These are phyloP conservation scores for Polypedilum pembai DNA, from an alignment of 1,140 invertebrate genomes.

Conservation along the genomic window DNA sequence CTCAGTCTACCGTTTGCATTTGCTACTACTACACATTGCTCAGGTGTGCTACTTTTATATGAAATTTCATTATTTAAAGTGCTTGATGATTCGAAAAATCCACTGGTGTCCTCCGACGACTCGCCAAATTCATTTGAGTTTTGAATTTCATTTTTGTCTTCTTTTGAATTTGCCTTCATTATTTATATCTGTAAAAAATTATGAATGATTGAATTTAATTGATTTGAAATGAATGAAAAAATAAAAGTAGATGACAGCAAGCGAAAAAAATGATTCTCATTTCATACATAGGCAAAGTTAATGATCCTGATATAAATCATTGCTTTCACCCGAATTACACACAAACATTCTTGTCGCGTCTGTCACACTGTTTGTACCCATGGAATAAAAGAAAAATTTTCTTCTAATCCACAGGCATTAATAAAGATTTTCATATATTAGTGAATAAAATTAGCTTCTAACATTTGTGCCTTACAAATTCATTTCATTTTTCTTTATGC, in stretches of 20 bases:
- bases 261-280: too few relatives aligned
- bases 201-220: not conserved
- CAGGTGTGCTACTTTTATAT: conserved; percentile 13
- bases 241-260: not conserved
- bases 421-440: conserved; percentile 15
- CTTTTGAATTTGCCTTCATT: conserved; percentile 21
- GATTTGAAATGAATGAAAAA: not conserved
- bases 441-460: not conserved
- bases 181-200: not conserved
- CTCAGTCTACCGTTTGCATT: conserved; percentile 18
- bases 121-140: not conserved
- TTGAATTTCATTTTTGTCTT: conserved; percentile 8
- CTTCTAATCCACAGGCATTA: conserved; percentile 1
- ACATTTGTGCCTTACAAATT: too few relatives aligned
- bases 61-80: conserved; percentile 23
- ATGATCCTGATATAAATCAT: conserved; percentile 7
- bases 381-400: not conserved
- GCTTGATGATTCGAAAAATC: conserved; percentile 22
- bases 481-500: too few relatives aligned
- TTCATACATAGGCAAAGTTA: not conserved
- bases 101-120: conserved; percentile 3
- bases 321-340: not conserved
- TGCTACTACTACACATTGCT: not conserved
- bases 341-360: not conserved
- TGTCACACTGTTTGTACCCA: not conserved